A percentile compares a stretch with the other conserved stretches of the same genome.
Evolutionary conservation across 2,888 invertebrate genomes (phyloP).

Genomic region (Drosophila planitibia): DNA sequence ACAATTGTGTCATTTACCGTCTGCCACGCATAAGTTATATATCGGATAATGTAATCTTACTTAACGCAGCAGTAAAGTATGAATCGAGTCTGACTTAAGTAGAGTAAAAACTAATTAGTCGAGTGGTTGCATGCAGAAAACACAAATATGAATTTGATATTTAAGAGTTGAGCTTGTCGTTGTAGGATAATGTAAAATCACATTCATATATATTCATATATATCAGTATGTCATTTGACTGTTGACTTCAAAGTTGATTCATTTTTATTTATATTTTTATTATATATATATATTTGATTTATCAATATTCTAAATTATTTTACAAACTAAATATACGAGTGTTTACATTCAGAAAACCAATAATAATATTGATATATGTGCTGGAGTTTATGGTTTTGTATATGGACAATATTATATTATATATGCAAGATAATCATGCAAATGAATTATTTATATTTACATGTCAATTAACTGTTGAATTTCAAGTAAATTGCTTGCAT

Average conservation of each 20-base stretch:
- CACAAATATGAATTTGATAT: not conserved
- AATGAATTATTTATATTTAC: not conserved
- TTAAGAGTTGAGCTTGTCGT: not conserved
- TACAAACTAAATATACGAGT: not conserved
- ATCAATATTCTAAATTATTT: not conserved
- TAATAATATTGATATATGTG: not conserved
- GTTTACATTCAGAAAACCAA: not conserved
- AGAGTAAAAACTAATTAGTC: not conserved
- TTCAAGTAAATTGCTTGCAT: constrained; percentile 1
- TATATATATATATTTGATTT: not conserved
- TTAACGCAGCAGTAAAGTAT: not conserved
- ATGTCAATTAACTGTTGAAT: not conserved
- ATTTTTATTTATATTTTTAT: not conserved
- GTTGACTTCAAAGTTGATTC: not conserved
- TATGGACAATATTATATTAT: too few relatives aligned
- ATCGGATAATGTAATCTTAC: not conserved
- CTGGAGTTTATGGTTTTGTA: not conserved
- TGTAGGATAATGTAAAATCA: not conserved
- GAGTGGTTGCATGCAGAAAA: not conserved
- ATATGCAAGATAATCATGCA: not conserved
- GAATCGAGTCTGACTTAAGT: not conserved
- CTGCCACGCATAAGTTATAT: not conserved
- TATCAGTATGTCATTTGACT: not conserved
- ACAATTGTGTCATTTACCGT: constrained; percentile 21
- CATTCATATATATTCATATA: not conserved